Evolutionary conservation across 2,888 invertebrate genomes (phyloP), one percentile per base, ranked within the genome.

Genomic region (Geotrupes spiniger): DNA sequence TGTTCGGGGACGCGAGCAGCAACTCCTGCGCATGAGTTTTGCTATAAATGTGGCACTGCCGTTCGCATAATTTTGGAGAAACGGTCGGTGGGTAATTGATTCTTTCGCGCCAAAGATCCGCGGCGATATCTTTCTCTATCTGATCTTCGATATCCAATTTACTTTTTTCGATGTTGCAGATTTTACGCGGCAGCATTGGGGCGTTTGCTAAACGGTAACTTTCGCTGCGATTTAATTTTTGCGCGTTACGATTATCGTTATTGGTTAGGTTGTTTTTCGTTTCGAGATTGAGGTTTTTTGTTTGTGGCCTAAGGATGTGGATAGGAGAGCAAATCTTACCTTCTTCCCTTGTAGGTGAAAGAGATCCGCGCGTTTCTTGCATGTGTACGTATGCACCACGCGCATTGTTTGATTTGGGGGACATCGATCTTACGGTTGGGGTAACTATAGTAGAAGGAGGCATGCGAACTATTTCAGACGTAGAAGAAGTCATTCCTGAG

Each of bases 201-300:
- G 83, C 83, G 72, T 90, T 90, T 10, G 91, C 91, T 71, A 87
- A 79, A 56, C 89, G 83, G 68, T 91, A 91, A 73, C 90, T 91
- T 70, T 91, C 88, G 69, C 88, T 89, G 51, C 91, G 84, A 72
- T 87, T 88, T 74, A 81, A 82, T 28, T 57, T 57, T 49, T 38
- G 39, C 49, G 68, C 51, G n/a, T 52, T 54, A 12, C 41, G 29
- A 33, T 51, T 29, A 28, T 40, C 63, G 48, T 63, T 67, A 67
- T 67, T 75, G 63, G 71, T 73, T 6, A 33, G 14, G 42, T 62
- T 60, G 42, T 70, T 68, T 44, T 52, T 56, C 51, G 31, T 45
- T 40, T 45, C 40, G 21, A 11, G 52, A 46, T 49, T 49, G 42
- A 37, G 49, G 39, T 46, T 39, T 31, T 39, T 42, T 52, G 56